A percentile compares a stretch with the other conserved stretches of the same genome.
These are phyloP conservation scores for Polyommatus iphigenia DNA, from an alignment of 2,888 invertebrate species.

Conservation along the genomic window DNA sequence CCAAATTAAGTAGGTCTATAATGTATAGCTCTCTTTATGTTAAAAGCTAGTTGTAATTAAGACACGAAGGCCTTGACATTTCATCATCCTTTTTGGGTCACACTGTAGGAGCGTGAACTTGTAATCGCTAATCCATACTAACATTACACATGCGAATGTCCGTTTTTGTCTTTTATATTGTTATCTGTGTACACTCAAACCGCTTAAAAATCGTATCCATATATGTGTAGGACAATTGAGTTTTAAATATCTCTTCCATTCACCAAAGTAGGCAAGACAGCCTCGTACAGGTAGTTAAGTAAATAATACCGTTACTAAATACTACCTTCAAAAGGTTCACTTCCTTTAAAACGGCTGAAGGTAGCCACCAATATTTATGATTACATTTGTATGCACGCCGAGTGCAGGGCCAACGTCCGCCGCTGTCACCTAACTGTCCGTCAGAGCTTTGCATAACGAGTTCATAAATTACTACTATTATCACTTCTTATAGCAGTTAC, in stretches of 20 bases:
- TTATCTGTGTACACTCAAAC: neutral
- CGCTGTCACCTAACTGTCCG: conserved; percentile 36
- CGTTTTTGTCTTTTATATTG: neutral
- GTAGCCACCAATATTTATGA: conserved; percentile 68
- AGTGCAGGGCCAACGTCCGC: conserved; percentile 65
- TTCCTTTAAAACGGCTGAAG: conserved; percentile 60
- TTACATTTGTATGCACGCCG: conserved; percentile 62
- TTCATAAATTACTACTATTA: conserved; percentile 10
- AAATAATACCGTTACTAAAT: conserved; percentile 24
- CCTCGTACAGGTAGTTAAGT: neutral
- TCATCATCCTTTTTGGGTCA: neutral
- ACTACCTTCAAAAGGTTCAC: conserved; percentile 29
- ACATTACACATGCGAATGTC: neutral
- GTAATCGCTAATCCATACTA: neutral
- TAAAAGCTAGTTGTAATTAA: neutral
- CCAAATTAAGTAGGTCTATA: neutral
- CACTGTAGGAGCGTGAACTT: neutral
- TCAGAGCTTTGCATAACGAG: conserved; percentile 17
- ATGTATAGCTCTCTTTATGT: neutral
- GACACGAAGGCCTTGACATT: neutral
- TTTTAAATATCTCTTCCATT: neutral
- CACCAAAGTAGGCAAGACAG: neutral
- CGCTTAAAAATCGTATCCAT: neutral
- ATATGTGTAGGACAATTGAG: neutral
- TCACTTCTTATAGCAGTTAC: neutral